Percentiles rank a stretch among this genome's conserved stretches.
Conservation (phyloP, 2,888 invertebrate species). For the Tetramorium bicarinatum region DNA sequence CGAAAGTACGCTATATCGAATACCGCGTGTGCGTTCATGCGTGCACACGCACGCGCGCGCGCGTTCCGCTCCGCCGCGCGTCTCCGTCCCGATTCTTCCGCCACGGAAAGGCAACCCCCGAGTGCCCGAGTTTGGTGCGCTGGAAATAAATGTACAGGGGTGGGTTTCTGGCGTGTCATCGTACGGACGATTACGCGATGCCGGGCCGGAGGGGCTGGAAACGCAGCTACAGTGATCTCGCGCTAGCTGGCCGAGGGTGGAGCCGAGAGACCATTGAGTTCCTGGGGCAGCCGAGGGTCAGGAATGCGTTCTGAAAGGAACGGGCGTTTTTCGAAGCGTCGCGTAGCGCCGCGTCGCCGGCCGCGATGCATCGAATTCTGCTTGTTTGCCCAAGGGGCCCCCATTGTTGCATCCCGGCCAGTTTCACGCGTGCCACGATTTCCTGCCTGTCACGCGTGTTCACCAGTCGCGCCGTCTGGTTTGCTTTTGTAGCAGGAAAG, state of each 20-base stretch:
- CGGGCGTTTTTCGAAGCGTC: not conserved
- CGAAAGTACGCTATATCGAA: slow-evolving; percentile 14
- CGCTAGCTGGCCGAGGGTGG: slow-evolving; percentile 62
- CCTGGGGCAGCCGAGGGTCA: slow-evolving; percentile 61
- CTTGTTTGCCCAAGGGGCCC: slow-evolving; percentile 38
- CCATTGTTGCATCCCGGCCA: slow-evolving; percentile 6
- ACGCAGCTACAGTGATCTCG: slow-evolving; percentile 50
- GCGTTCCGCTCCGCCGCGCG: slow-evolving; percentile 64
- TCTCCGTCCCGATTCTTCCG: slow-evolving; percentile 32
- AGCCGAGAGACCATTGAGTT: slow-evolving; percentile 30
- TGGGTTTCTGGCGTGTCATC: slow-evolving; percentile 73
- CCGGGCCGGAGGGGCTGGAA: slow-evolving; percentile 45
- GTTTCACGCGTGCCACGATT: slow-evolving; percentile 42
- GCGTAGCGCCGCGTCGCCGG: not conserved
- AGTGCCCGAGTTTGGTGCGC: slow-evolving; percentile 56
- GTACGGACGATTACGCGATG: slow-evolving; percentile 72
- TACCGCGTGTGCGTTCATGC: slow-evolving; percentile 29
- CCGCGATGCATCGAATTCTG: slow-evolving; percentile 35
- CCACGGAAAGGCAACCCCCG: slow-evolving; percentile 40
- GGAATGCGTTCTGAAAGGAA: slow-evolving; percentile 65
- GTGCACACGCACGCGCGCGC: slow-evolving; percentile 24
- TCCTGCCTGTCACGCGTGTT: slow-evolving; percentile 22
- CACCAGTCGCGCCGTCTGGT: not conserved
- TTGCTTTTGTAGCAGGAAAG: slow-evolving; percentile 13
- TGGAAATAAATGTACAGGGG: slow-evolving; percentile 68